Base-by-base conservation (phyloP, 2,888 invertebrate genomes). In the Drosophila quinaria region DNA sequence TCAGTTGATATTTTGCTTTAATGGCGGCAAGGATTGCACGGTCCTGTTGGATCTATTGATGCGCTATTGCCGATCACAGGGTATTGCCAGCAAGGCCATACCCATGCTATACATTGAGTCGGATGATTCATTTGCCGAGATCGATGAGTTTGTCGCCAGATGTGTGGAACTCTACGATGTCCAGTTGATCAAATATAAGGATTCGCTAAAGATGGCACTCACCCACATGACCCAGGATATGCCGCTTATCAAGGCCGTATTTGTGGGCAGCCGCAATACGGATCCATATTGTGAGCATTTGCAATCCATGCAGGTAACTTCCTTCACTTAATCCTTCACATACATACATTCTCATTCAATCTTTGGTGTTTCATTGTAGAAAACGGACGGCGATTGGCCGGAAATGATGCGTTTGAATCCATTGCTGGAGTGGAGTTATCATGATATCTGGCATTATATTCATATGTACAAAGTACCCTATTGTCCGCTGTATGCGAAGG, bases 1-100 rank as follows among this genome's bases (percentile, higher is more conserved):
- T 60, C 96, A 97, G 92, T 93, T 98, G 15, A 97, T 98, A 88
- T 91, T 99, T 33, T 97, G 98, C 29, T 99, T 99, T 93, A 99
- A 99, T 91, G 99, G 99, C 4, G 99, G 99, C 1, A 99, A 99
- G 93, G 99, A 99, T 93, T 99, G 99, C 91, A 99, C 99, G 0
- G 97, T 96, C 0, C 94, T 99, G 13, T 93, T 99, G 39, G 96
- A 97, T 92, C 92, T 98, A 72, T 93, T 93, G 13, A 83, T 86
- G 55, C 80, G 78, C 11, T 91, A 84, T 65, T 88, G 88, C 9
- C 93, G 78, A 86, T 92, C 63, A 71, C 92, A 68, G 66, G 65
- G 70, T 25, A 72, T 92, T 74, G 69, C 83, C 93, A 78, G 92
- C 93, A 52, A 92, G 96, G 93, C 98, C 29, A 79, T 91, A 93